Base-by-base conservation (phyloP, 2,797 vertebrate genomes). In the Cryptoblepharus egeriae region DNA sequence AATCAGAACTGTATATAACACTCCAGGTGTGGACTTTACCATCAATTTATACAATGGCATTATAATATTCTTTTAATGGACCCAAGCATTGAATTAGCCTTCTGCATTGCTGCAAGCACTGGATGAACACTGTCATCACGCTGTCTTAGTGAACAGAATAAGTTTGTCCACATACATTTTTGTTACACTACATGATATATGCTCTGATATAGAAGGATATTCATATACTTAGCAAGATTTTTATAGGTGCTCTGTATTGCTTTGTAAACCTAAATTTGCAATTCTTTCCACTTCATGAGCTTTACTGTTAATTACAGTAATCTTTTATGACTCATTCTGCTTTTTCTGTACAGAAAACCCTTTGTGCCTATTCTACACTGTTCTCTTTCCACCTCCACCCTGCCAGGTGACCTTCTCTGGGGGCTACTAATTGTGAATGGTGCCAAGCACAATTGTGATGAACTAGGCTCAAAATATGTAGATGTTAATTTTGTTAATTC, bases 271-370 rank as follows among this genome's bases (percentile, higher is more conserved):
- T 90, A 93, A 92, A 90, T 90, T 90, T 89, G 90, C 88, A 73
- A 30, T 87, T 93, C 88, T 78, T n/a, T 80, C 85, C 55, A 68
- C 90, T 37, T n/a, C n/a, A 86, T 45, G 91, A 88, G 84, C 88
- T 80, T 87, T 92, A 88, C 82, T 90, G 85, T 87, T 93, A 92
- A 93, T 93, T 91, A 92, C 88, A 91, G 16, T 94, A 92, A 93
- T 92, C 87, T 32, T 74, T 67, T 89, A 85, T 93, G 92, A 93
- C 83, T 93, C 91, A 93, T 32, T 88, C 67, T 86, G 79, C 88
- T 92, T 75, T 92, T 75, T 89, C 92, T 60, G 83, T 91, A 84
- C 80, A 83, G 83, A 90, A 72, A 72, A n/a, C 42, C 49, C 24
- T 37, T 52, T 52, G 45, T 37, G 3, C 42, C 75, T 26, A 26